Percentiles rank a stretch among this genome's conserved stretches.
These are phyloP conservation scores for Drosophila lacicola DNA, from an alignment of 2,888 invertebrate genomes.

Conservation along the genomic window DNA sequence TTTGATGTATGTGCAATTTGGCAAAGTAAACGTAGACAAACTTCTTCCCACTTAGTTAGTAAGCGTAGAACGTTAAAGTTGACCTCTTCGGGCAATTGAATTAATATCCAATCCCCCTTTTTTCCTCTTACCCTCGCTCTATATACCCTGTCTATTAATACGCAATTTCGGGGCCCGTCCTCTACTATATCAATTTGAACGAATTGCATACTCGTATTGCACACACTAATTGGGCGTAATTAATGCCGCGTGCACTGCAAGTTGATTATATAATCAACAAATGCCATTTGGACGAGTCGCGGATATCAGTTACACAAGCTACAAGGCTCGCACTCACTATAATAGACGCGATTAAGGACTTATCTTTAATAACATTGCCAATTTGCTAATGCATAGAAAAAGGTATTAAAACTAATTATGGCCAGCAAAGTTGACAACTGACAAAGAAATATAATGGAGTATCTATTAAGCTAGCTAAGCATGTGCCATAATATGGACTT, in stretches of 20 bases:
- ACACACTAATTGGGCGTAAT: constrained; percentile 57
- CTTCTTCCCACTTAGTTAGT: constrained; percentile 40
- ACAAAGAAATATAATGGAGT: no score
- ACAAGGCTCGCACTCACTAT: neutral
- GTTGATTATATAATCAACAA: constrained; percentile 59
- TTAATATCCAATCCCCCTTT: neutral
- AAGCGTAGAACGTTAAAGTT: constrained; percentile 37
- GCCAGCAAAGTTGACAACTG: neutral
- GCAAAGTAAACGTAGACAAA: constrained; percentile 49
- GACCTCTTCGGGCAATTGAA: constrained; percentile 24
- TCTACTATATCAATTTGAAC: constrained; percentile 7
- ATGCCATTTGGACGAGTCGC: constrained; percentile 6
- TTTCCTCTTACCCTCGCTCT: no score
- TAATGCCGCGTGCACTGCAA: constrained; percentile 50
- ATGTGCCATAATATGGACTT: no score
- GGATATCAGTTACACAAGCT: constrained; percentile 30
- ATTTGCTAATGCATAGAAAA: constrained; percentile 5
- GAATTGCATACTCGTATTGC: constrained; percentile 17
- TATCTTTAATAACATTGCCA: constrained; percentile 3
- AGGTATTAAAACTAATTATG: neutral
- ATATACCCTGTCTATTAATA: constrained; percentile 56
- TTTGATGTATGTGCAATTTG: constrained; percentile 65
- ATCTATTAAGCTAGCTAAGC: neutral
- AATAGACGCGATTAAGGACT: neutral
- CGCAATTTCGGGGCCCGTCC: constrained; percentile 18